Conservation (phyloP, 2,797 vertebrate genomes). For the Characodon lateralis region DNA sequence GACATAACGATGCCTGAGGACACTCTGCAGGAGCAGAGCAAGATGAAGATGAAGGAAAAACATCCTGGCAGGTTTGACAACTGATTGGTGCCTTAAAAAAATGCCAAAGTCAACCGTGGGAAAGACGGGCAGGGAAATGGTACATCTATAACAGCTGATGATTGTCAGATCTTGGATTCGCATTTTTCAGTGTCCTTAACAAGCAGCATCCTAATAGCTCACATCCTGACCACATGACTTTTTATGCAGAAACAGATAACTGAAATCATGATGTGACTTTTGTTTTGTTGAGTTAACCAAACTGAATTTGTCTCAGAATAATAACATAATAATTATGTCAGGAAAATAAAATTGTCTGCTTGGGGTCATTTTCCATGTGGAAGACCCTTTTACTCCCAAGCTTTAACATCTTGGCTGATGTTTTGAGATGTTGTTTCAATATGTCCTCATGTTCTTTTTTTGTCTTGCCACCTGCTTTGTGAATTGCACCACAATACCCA, state of each 20-base stretch:
- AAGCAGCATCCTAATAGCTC: neutral
- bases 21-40: neutral
- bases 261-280: neutral
- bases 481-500: neutral
- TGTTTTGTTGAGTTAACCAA: too few species aligned
- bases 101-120: neutral
- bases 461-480: neutral
- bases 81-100: slow-evolving; percentile 19
- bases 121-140: neutral
- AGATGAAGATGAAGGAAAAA: slow-evolving; percentile 21
- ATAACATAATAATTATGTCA: too few species aligned
- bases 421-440: neutral
- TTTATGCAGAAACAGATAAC: neutral
- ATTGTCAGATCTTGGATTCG: neutral
- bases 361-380: too few species aligned
- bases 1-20: slow-evolving; percentile 14
- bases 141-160: neutral
- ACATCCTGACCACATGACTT: neutral
- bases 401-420: neutral
- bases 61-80: slow-evolving; percentile 27
- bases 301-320: neutral
- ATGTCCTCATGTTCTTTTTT: neutral
- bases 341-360: too few species aligned
- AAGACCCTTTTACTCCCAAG: too few species aligned
- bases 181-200: neutral